Evolutionary conservation across 2,888 invertebrate genomes (phyloP).

Genomic region (Drosophila anomalata): DNA sequence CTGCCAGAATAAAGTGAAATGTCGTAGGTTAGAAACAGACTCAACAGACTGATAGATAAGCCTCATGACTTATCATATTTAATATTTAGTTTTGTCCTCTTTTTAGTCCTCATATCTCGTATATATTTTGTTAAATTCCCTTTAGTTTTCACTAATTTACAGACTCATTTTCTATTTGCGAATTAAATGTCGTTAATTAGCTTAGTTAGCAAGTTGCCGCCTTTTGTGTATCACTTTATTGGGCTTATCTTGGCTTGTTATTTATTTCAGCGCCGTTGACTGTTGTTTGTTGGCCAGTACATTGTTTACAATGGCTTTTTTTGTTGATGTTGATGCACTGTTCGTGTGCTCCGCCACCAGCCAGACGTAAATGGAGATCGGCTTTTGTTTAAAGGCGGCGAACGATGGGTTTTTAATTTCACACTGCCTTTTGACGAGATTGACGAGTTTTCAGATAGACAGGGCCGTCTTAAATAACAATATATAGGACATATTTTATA

Average conservation of each 20-base stretch:
- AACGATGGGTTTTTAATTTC: constrained; percentile 54
- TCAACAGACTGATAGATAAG: constrained; percentile 1
- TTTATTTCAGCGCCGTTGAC: constrained; percentile 17
- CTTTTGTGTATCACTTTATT: constrained; percentile 33
- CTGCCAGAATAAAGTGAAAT: constrained; percentile 23
- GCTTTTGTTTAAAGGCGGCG: constrained; percentile 45
- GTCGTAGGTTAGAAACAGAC: constrained; percentile 2
- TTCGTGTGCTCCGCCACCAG: constrained; percentile 20
- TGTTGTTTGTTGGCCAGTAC: constrained; percentile 16
- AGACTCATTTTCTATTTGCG: not conserved
- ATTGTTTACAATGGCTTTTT: constrained; percentile 22
- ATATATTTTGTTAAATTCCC: not conserved
- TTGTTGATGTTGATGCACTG: constrained; percentile 30
- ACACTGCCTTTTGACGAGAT: constrained; percentile 45
- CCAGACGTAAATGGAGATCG: constrained; percentile 32
- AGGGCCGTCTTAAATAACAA: constrained; percentile 11
- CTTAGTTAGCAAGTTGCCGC: constrained; percentile 48
- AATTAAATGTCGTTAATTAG: constrained; percentile 31
- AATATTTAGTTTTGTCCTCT: not conserved
- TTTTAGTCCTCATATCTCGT: not conserved
- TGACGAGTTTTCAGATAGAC: constrained; percentile 2
- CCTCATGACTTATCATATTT: not conserved
- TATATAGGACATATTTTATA: constrained; percentile 1
- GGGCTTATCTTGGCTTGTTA: constrained; percentile 36
- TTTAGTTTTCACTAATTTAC: not conserved